A percentile compares a stretch with the other conserved stretches of the same genome.
Conservation (phyloP, 1,140 invertebrate species). For the Sitophilus oryzae region DNA sequence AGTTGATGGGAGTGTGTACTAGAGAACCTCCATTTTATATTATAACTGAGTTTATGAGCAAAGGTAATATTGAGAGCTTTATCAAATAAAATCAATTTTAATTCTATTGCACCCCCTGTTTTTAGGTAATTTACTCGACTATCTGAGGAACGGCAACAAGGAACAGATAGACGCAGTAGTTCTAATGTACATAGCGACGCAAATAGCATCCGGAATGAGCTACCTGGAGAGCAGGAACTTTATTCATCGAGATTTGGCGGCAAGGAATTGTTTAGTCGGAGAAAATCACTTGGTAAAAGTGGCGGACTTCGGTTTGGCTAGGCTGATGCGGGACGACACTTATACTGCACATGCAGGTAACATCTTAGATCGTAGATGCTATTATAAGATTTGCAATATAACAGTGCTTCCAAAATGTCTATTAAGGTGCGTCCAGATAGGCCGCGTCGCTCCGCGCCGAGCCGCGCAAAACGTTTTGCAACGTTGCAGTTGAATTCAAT, state of each 20-base stretch:
- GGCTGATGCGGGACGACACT: conserved; percentile 94
- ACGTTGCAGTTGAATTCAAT: too few species aligned
- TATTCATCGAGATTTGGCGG: conserved; percentile 97
- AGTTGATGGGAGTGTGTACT: conserved; percentile 95
- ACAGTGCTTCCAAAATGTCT: too few species aligned
- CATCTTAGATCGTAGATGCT: not conserved
- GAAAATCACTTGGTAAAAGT: conserved; percentile 94
- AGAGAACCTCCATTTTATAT: conserved; percentile 98
- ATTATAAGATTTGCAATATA: too few species aligned
- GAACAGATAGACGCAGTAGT: conserved; percentile 90
- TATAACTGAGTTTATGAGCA: conserved; percentile 98
- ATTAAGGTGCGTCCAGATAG: too few species aligned
- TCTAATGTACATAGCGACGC: conserved; percentile 97
- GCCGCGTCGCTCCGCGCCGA: too few species aligned
- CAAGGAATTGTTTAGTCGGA: conserved; percentile 95
- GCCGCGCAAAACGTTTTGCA: too few species aligned
- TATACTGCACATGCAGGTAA: conserved; percentile 94
- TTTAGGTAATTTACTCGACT: conserved; percentile 81
- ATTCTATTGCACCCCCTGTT: not conserved
- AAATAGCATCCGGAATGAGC: conserved; percentile 98
- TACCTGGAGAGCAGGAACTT: conserved; percentile 94
- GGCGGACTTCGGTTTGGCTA: conserved; percentile 96
- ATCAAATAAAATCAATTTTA: not conserved
- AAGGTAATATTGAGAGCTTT: conserved; percentile 54
- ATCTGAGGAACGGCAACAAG: conserved; percentile 82